Evolutionary conservation across 2,113 vertebrate genomes (phyloP).

Genomic region (Larimichthys crocea): DNA sequence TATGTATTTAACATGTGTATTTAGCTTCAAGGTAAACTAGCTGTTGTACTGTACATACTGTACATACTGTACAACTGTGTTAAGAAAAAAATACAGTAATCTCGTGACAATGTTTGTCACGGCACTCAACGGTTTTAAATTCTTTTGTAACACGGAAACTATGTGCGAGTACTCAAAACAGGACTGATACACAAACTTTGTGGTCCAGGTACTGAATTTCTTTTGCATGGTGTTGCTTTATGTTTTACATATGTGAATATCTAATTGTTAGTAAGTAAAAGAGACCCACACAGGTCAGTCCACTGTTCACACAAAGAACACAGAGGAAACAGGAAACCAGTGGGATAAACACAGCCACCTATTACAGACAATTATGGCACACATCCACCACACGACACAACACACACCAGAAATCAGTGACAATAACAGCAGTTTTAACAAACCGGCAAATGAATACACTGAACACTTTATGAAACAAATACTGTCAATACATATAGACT

Average conservation of each 20-base stretch:
- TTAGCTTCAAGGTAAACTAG: no score
- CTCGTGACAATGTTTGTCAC: no score
- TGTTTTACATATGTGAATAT: background rate
- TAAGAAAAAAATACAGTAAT: background rate
- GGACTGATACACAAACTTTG: background rate
- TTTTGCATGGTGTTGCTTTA: background rate
- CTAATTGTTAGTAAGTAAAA: background rate
- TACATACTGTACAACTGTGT: no score
- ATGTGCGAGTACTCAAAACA: background rate
- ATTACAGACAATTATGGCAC: slow-evolving; percentile 17
- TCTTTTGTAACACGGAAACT: background rate
- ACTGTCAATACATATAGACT: background rate
- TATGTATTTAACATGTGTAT: no score
- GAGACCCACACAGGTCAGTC: background rate
- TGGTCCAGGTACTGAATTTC: background rate
- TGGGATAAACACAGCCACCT: background rate
- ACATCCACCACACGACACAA: slow-evolving; percentile 10
- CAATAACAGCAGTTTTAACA: background rate
- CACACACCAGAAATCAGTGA: background rate
- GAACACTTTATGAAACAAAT: background rate
- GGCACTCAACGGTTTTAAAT: background rate
- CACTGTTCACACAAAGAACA: background rate
- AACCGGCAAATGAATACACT: background rate
- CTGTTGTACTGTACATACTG: no score
- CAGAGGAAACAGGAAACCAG: slow-evolving; percentile 5